Percentiles rank a stretch among this genome's conserved stretches.
Conservation (phyloP, 2,113 vertebrate genomes). For the Ophthalmolycus amberensis region DNA sequence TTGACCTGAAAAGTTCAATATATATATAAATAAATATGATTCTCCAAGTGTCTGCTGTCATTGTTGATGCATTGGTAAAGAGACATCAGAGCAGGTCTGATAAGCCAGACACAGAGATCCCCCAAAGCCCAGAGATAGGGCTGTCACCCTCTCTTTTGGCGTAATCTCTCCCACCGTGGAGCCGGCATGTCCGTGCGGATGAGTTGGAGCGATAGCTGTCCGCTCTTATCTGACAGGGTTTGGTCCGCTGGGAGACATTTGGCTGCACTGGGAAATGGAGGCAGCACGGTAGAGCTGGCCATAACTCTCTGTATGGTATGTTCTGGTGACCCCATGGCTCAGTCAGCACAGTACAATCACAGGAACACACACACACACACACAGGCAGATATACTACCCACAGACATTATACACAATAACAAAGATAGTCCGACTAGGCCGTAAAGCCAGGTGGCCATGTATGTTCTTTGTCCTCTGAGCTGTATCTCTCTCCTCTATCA, state of each 20-base stretch:
- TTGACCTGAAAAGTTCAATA: conserved; percentile 1
- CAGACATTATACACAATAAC: conserved; percentile 37
- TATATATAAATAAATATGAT: conserved; percentile 36
- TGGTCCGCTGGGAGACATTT: conserved; percentile 71
- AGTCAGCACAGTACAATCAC: conserved; percentile 33
- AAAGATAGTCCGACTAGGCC: conserved; percentile 25
- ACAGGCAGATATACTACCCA: conserved; percentile 15
- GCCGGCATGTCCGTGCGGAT: conserved; percentile 62
- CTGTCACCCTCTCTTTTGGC: conserved; percentile 56
- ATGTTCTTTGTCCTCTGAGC: conserved; percentile 72
- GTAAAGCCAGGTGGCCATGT: conserved; percentile 65
- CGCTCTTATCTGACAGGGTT: conserved; percentile 75
- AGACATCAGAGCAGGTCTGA: conserved; percentile 65
- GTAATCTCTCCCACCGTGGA: conserved; percentile 66
- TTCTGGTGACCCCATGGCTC: conserved; percentile 52
- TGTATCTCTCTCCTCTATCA: conserved; percentile 73
- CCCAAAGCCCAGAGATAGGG: conserved; percentile 60
- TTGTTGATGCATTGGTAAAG: conserved; percentile 61
- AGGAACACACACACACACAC: conserved; percentile 6
- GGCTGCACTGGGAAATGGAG: conserved; percentile 58
- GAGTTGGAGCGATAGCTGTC: conserved; percentile 78
- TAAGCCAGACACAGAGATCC: conserved; percentile 67
- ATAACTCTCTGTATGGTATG: conserved; percentile 60
- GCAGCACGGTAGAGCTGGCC: conserved; percentile 54
- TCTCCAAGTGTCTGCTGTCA: conserved; percentile 34